Base-by-base conservation (phyloP, 2,797 vertebrate species). In the Neosilurus hyrtlii region DNA sequence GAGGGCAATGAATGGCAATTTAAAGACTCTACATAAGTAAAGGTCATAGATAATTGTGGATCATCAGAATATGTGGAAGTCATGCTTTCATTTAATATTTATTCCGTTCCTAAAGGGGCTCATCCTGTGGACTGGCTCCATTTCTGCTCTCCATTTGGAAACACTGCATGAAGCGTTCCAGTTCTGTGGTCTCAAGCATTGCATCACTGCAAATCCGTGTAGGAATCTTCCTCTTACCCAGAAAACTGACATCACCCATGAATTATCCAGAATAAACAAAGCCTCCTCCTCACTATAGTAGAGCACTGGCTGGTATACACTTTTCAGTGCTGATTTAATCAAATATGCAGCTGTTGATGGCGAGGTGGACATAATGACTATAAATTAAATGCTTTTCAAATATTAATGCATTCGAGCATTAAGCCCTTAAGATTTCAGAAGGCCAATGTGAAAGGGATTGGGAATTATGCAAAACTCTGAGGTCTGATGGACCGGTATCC, bases 351-450 rank as follows among this genome's bases (percentile, higher is more conserved):
- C 67, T 85, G 83, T 88, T 82, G 72, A 88, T 89, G 88, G 87
- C 80, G 79, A 82, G 86, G 87, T 79, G 37, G 80, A 87, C 62
- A 75, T 70, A 79, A 75, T 68, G 74, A 59, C 54, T 43, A 72
- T 83, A 87, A 83, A 87, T 88, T 81, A 89, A 71, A 80, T 72
- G 68, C 83, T 61, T 88, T 86, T 84, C 89, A 89, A 83, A 82
- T 20, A 3, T 30, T 18, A 14, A 78, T 43, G 66, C 83, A 57
- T 87, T 87, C 78, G 84, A 87, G 81, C 86, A 84, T 88, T 84
- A 75, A 66, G 35, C 24, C 89, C 84, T 88, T 84, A 75, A 66
- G 35, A 54, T 54, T 73, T 54, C 52, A 56, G 51, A 56, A 56
- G 20, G 12, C 11, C 43, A 7, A 51, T 18, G 49, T 52, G 51